Conservation (phyloP, 2,797 vertebrate species). For the Tapirus indicus region DNA sequence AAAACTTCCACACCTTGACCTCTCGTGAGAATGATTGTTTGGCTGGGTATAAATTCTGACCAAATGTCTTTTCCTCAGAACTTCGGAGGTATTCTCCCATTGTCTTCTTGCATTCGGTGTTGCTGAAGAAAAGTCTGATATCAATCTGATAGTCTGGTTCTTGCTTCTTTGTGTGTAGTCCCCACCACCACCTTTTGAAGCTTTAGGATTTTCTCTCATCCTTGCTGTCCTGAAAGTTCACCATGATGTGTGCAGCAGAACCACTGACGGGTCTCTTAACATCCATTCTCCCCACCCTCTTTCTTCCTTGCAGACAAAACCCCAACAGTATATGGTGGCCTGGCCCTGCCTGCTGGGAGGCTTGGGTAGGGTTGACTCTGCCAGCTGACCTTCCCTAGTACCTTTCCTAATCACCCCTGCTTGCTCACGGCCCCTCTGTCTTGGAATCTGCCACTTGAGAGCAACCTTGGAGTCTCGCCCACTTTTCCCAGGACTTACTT, state of each 20-base stretch:
- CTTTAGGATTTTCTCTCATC: background rate
- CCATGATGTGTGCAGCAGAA: background rate
- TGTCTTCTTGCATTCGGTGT: background rate
- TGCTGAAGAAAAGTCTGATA: background rate
- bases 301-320: background rate
- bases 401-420: background rate
- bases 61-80: background rate
- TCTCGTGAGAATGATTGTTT: background rate
- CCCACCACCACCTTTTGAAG: background rate
- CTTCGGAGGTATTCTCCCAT: background rate
- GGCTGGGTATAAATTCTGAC: background rate
- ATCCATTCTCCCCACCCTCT: no score
- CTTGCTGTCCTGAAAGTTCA: background rate
- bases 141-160: background rate
- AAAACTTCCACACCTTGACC: background rate
- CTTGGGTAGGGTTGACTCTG: background rate
- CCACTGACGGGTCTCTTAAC: background rate
- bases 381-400: background rate
- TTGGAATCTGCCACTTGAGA: background rate
- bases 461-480: background rate
- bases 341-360: no score
- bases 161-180: background rate
- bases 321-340: background rate
- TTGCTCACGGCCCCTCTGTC: background rate
- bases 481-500: background rate